phyloP scores from a whole-genome alignment of 2,797 vertebrate genomes.

The Parauchenoglanis ngamensis region DNA sequence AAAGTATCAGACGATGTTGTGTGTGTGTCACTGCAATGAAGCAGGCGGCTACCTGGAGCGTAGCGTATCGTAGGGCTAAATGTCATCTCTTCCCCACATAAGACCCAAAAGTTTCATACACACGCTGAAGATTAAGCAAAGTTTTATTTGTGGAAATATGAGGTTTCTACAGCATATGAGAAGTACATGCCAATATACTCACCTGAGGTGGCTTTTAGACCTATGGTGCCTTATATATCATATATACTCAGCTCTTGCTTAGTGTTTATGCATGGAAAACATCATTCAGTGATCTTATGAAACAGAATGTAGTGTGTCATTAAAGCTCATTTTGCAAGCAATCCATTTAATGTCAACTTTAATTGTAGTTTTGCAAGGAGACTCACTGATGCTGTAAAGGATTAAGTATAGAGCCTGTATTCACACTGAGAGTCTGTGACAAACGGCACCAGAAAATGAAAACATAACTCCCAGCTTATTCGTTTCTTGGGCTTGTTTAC shows the following conservation, averaged over 20 bases:
- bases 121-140: neutral
- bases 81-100: neutral
- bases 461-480: neutral
- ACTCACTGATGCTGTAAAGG: neutral
- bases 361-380: neutral
- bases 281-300: neutral
- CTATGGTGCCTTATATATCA: neutral
- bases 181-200: neutral
- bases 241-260: neutral
- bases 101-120: neutral
- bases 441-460: neutral
- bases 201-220: neutral
- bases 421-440: neutral
- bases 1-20: neutral
- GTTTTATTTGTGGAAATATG: neutral
- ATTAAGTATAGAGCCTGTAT: neutral
- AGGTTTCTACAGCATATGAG: neutral
- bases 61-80: neutral
- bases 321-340: slow-evolving; percentile 2
- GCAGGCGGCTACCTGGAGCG: neutral
- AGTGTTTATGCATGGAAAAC: neutral
- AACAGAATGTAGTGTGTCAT: neutral
- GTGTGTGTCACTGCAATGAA: neutral
- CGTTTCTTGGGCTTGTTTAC: neutral
- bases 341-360: neutral